Evolutionary conservation across 2,888 invertebrate genomes (phyloP), one percentile per base, ranked within the genome.

Genomic region (Globia sparganii): DNA sequence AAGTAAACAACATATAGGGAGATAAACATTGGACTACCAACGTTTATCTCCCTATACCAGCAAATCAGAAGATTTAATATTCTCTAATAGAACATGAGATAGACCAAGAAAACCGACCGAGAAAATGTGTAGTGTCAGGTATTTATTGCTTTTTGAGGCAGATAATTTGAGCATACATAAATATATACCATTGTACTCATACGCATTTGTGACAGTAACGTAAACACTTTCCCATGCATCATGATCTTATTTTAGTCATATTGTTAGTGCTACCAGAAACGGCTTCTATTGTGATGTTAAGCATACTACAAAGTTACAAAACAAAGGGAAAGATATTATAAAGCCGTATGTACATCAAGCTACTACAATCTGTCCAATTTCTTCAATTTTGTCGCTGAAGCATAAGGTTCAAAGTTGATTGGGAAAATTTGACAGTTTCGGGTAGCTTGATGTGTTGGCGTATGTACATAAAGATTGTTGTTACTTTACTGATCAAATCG

Each of bases 201-300:
- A 11, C 37, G 21, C 31, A 67, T 28, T 37, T 56, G 31, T 62
- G 28, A 6, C 61, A 74, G 74, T 73, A 59, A 72, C 58, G 56
- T 62, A 75, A 75, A 65, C 58, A 79, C 4, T 28, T 62, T 69
- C 18, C 43, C 46, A 67, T 62, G 37, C 43, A 56, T 43, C 37
- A 56, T 43, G 46, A 53, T 66, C 65, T 66, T 72, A 72, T 69
- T 72, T 75, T 66, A 79, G 65, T 18, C 65, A 34, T 61, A 72
- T 75, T 67, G 64, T 69, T 65, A 58, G 31, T 56, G 25, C 11
- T 40, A 58, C 58, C 53, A 71, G 18, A 75, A 72, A 56, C 31
- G 34, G n/a, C 13, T 59, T 31, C 25, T 62, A 56, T 53, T 72
- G 40, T 72, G 40, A 28, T 72, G 59, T 46, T 34, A 43, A 25